Evolutionary conservation across 2,888 invertebrate species (phyloP).

Genomic region (Mellilla xanthometata): DNA sequence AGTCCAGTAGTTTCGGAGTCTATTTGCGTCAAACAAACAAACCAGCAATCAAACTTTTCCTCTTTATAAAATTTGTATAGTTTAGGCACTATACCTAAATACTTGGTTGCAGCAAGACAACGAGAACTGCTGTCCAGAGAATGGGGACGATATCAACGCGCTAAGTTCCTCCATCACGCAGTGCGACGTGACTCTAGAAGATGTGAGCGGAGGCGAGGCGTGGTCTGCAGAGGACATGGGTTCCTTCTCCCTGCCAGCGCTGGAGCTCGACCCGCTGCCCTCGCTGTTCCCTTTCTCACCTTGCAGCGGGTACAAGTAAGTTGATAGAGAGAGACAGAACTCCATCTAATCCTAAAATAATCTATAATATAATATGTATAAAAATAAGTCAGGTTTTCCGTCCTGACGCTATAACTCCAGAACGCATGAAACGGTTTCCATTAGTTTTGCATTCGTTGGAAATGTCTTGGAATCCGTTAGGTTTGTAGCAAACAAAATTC

Average conservation of each 20-base stretch:
- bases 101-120: slow-evolving; percentile 57
- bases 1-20: too few species aligned
- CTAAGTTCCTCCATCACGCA: slow-evolving; percentile 61
- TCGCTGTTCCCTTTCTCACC: slow-evolving; percentile 94
- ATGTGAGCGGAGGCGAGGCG: slow-evolving; percentile 69
- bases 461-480: too few species aligned
- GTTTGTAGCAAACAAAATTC: too few species aligned
- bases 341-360: too few species aligned
- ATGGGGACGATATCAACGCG: slow-evolving; percentile 66
- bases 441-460: too few species aligned
- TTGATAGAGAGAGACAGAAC: background rate
- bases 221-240: slow-evolving; percentile 92
- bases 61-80: too few species aligned
- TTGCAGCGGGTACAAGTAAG: slow-evolving; percentile 90
- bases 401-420: too few species aligned
- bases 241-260: slow-evolving; percentile 90
- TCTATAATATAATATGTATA: too few species aligned
- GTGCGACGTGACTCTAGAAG: slow-evolving; percentile 57
- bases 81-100: background rate
- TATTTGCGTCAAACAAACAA: too few species aligned
- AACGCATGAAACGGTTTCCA: too few species aligned
- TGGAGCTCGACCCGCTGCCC: slow-evolving; percentile 94
- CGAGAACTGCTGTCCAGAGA: slow-evolving; percentile 73
- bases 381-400: too few species aligned
- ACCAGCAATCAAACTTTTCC: too few species aligned